Evolutionary conservation across 2,113 vertebrate genomes (phyloP).

Genomic region (Anhinga rufa): DNA sequence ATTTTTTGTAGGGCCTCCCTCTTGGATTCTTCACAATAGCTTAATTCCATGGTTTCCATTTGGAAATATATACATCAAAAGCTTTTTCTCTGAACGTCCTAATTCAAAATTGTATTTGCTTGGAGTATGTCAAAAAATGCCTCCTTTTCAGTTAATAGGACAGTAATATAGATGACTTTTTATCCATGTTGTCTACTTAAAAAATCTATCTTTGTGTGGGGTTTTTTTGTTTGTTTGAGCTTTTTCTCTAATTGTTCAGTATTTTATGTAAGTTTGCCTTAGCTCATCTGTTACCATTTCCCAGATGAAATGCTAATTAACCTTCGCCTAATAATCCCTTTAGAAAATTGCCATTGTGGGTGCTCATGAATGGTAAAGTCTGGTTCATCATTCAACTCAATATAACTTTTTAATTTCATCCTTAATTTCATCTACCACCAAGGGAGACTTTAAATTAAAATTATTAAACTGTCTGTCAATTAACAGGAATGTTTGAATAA

Average conservation of each 20-base stretch:
- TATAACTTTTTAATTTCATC: constrained; percentile 66
- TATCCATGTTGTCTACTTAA: neutral
- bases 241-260: constrained; percentile 39
- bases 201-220: neutral
- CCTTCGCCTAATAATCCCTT: constrained; percentile 46
- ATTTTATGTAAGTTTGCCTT: constrained; percentile 35
- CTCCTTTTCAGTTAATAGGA: neutral
- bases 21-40: neutral
- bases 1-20: neutral
- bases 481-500: constrained; percentile 45
- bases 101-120: neutral
- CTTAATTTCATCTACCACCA: constrained; percentile 50
- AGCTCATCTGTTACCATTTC: constrained; percentile 44
- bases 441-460: constrained; percentile 53
- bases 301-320: constrained; percentile 57
- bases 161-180: neutral
- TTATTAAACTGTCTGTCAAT: constrained; percentile 54
- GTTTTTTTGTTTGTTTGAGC: neutral
- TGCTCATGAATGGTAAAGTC: constrained; percentile 36
- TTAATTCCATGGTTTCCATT: neutral
- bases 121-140: neutral
- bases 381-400: constrained; percentile 49
- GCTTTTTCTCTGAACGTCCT: neutral
- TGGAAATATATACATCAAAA: neutral
- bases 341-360: constrained; percentile 49